Evolutionary conservation across 2,888 invertebrate species (phyloP).

Genomic region (Stenoptilia bipunctidactyla): DNA sequence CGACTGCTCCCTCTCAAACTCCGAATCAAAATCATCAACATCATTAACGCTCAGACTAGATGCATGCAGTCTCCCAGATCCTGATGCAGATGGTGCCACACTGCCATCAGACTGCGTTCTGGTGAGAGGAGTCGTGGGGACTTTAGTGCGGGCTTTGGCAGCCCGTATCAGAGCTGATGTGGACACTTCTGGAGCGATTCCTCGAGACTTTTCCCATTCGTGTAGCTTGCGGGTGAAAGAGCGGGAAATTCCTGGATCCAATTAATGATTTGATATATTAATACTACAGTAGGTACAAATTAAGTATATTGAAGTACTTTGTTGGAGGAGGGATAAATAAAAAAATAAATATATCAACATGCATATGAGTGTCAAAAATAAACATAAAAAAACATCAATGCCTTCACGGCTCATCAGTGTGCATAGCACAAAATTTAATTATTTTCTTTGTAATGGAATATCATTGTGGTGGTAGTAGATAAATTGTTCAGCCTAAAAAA

Average conservation of each 20-base stretch:
- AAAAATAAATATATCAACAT: neutral
- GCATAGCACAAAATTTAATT: too few relatives aligned
- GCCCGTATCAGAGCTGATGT: constrained; percentile 82
- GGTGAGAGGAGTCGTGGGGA: constrained; percentile 58
- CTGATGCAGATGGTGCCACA: constrained; percentile 70
- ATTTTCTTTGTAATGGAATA: too few relatives aligned
- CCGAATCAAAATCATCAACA: constrained; percentile 72
- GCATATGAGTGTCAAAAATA: neutral
- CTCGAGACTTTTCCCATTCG: constrained; percentile 92
- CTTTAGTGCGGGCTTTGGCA: constrained; percentile 38
- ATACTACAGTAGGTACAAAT: too few relatives aligned
- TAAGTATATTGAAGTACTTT: too few relatives aligned
- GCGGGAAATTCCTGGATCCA: constrained; percentile 80
- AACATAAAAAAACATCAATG: too few relatives aligned
- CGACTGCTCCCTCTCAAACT: constrained; percentile 65
- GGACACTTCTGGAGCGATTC: constrained; percentile 87
- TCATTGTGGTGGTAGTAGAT: too few relatives aligned
- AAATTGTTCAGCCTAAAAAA: too few relatives aligned
- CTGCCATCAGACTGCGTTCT: constrained; percentile 85
- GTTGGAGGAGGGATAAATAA: too few relatives aligned
- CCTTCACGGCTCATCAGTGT: too few relatives aligned
- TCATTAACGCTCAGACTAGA: constrained; percentile 83
- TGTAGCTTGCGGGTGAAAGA: constrained; percentile 91
- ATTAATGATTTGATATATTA: constrained; percentile 3
- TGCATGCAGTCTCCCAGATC: constrained; percentile 74